Evolutionary conservation across 2,888 invertebrate species (phyloP).

Genomic region (Griposia aprilina): DNA sequence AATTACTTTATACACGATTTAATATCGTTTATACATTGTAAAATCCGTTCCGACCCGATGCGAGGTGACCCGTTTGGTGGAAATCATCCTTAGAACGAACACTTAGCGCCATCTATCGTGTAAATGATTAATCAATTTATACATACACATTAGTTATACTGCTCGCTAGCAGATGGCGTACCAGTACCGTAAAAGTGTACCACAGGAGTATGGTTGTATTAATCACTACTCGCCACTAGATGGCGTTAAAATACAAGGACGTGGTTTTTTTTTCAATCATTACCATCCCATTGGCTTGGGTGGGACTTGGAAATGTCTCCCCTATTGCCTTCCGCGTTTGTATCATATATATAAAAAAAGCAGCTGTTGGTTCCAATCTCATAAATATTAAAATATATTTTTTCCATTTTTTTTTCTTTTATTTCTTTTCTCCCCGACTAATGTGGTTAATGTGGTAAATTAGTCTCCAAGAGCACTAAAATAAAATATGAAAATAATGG

Average conservation of each 20-base stretch:
- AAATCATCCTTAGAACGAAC: no score
- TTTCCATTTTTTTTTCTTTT: no score
- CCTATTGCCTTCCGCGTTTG: not conserved
- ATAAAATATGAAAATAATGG: not conserved
- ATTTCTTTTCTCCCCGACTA: not conserved
- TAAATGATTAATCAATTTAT: not conserved
- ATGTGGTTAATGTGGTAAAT: not conserved
- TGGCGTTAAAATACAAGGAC: not conserved
- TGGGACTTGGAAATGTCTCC: not conserved
- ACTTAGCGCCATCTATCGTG: conserved; percentile 21
- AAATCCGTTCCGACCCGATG: no score
- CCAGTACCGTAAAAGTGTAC: no score
- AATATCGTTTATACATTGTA: no score
- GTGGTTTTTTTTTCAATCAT: not conserved
- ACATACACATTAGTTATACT: not conserved
- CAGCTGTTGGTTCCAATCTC: not conserved
- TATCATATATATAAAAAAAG: not conserved
- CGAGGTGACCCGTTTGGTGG: no score
- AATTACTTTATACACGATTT: no score
- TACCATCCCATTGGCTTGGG: not conserved
- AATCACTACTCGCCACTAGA: conserved; percentile 11
- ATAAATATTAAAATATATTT: not conserved
- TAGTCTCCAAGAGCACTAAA: not conserved
- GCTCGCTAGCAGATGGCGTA: not conserved
- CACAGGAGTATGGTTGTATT: not conserved